Evolutionary conservation across 2,113 vertebrate species (phyloP), one percentile per base, ranked within the genome.

Genomic region (Triplophysa rosa): DNA sequence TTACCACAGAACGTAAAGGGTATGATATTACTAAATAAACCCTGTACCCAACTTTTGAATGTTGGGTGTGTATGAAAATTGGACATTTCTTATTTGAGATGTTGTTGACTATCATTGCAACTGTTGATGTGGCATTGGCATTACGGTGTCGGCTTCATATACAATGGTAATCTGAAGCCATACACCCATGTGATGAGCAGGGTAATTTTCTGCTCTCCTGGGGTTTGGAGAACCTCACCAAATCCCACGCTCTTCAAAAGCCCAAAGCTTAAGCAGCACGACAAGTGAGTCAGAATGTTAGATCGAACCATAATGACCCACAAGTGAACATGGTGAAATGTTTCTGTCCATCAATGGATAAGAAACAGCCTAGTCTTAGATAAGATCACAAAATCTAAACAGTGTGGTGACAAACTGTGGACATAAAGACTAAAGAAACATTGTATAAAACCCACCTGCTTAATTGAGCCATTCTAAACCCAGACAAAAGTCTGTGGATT

Each of bases 371-470:
- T 4, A 8, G 19, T n/a, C 54, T 56, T 1, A 56, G 14, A 21
- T 56, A n/a, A n/a, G 5, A 56, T 17, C 4, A 19, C 4, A 16
- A 54, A 17, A 54, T 17, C 14, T 17, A 16, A 54, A 69, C 3
- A 19, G 3, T 19, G 26, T 23, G 45, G 40, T 52, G 24, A 16
- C 26, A 29, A 52, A 52, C 49, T 52, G 47, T 69, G 23, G 14
- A 54, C 17, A 58, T 26, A 70, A 29, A 26, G 56, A 54, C 54
- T 33, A n/a, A 56, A 26, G 8, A 52, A 52, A 29, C 17, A 14
- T 69, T 69, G 52, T 52, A 69, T 69, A 23, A 69, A 56, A 70
- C 33, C 68, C 49, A 33, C 49, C 68, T 21, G 68, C 26, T 33
- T 54, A 19, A 52, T 52, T 47, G 16, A 52, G 26, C 49, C 26